Conservation (phyloP, 2,113 vertebrate genomes). For the Lophura nycthemera region DNA sequence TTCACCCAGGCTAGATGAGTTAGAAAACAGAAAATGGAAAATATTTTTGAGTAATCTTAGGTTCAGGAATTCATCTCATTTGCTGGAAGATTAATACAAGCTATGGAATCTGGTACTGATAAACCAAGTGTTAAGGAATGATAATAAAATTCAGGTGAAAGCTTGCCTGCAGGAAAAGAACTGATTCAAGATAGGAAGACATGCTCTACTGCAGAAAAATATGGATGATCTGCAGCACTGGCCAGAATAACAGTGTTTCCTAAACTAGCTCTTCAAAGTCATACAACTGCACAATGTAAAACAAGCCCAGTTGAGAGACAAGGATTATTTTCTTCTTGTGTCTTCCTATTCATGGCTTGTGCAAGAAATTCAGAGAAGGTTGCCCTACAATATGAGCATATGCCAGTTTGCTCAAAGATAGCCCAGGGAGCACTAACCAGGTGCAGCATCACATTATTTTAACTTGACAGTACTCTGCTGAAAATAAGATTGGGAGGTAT, state of each 20-base stretch:
- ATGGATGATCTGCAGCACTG: not conserved
- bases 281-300: not conserved
- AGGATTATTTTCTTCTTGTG: not conserved
- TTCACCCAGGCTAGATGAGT: not conserved
- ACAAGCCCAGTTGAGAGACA: not conserved
- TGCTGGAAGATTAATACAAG: not conserved
- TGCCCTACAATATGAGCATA: fast-evolving
- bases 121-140: not conserved
- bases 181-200: not conserved
- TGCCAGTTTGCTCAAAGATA: not conserved
- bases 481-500: not conserved
- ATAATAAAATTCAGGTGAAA: not conserved
- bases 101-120: not conserved
- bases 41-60: not conserved
- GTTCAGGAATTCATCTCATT: not conserved
- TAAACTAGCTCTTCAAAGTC: not conserved
- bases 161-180: not conserved
- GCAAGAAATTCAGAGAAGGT: not conserved
- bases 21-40: not conserved
- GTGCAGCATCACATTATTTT: not conserved
- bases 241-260: not conserved
- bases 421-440: not conserved
- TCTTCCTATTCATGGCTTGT: not conserved
- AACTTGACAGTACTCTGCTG: not conserved
- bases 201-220: not conserved